Base-by-base conservation (phyloP, 2,797 vertebrate species). In the Odontamblyopus lacepedii region DNA sequence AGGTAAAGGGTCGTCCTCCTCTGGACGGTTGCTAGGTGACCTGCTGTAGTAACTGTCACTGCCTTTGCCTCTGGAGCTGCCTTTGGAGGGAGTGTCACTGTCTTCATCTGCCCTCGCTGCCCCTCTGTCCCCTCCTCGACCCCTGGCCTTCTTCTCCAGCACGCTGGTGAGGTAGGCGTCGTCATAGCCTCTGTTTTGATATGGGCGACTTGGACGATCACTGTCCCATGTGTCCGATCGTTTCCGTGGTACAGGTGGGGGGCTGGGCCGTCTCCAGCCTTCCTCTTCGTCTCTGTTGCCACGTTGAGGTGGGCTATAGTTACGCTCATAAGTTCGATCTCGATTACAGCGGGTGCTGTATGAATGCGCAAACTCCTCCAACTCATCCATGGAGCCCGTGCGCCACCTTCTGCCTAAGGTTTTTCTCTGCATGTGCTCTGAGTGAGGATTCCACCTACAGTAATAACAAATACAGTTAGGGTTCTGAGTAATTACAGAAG, bases 321-420 rank as follows among this genome's bases (percentile, higher is more conserved):
- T 88, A 81, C 85, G 88, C 88, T 95, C 0, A 75, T 89, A 86
- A 91, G 83, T 76, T 8, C 87, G 68, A 2, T 94, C 93, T 29
- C 93, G 88, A 11, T 93, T 87, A 6, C 78, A 59, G 0, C 80
- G 87, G 32, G 87, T 64, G 29, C 61, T 75, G 1, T 90, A 96
- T 6, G 91, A 95, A 62, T 77, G 94, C 0, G 96, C 95, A 12
- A 98, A 97, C 70, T 96, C 97, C 41, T 97, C 97, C 87, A 99
- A 93, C 89, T 98, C 97, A 0, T 98, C 97, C 91, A 98, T 94
- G 29, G 98, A 99, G 71, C 95, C 95, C 0, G 97, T 94, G 0
- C 96, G 96, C 50, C 96, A 94, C 5, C 95, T 93, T 65, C 84
- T 79, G 74, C 85, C 67, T 80, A 98, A 91, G 0, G 93, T 93